Evolutionary conservation across 2,797 vertebrate species (phyloP).

Genomic region (Mareca strepera): DNA sequence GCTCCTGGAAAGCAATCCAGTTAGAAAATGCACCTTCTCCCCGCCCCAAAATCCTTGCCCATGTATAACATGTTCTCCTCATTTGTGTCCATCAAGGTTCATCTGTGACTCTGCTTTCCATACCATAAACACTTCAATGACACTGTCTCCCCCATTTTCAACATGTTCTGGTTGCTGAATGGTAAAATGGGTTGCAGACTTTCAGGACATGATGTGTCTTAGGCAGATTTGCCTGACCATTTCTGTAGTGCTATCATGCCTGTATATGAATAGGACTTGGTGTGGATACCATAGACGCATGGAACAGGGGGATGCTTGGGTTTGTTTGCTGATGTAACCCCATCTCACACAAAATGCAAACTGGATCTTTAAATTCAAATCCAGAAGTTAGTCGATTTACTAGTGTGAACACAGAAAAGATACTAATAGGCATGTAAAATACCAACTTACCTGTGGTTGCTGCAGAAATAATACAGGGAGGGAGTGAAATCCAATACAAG

Average conservation of each 20-base stretch:
- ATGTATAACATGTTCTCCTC: neutral
- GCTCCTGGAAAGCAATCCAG: neutral
- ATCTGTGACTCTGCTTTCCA: neutral
- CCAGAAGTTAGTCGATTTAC: neutral
- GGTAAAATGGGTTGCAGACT: neutral
- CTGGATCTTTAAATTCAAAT: neutral
- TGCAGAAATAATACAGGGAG: neutral
- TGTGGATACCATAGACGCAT: accelerated
- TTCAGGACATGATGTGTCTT: accelerated
- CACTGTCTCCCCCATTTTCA: neutral
- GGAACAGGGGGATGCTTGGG: neutral
- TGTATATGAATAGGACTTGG: no score
- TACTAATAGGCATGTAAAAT: neutral
- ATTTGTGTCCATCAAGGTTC: neutral
- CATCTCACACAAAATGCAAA: neutral
- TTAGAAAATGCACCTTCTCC: neutral
- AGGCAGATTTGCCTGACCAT: neutral
- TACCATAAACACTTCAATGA: neutral
- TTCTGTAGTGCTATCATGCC: accelerated
- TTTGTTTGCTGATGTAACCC: neutral
- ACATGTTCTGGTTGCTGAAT: neutral
- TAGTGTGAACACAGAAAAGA: neutral
- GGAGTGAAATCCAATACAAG: accelerated
- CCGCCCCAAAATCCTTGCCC: neutral
- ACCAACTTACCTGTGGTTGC: neutral